phyloP scores from a whole-genome alignment of 2,888 invertebrate species.

The Plemyria rubiginata region DNA sequence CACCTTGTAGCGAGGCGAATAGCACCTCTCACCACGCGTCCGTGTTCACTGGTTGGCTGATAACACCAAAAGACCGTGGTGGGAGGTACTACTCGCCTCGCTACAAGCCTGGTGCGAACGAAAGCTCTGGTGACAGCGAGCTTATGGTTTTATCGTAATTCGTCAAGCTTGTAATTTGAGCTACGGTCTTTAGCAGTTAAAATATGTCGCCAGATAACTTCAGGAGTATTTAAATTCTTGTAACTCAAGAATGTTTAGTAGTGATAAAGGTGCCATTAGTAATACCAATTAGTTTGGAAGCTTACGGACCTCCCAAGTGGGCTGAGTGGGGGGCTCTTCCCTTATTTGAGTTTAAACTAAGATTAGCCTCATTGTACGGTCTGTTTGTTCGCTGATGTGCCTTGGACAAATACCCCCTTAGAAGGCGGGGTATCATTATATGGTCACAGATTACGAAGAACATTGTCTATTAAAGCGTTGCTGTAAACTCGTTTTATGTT shows the following conservation, averaged over 20 bases:
- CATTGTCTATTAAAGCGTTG: background rate
- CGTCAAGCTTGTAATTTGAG: no score
- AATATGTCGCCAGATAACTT: background rate
- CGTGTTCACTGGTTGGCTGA: no score
- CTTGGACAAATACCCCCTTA: conserved; percentile 51
- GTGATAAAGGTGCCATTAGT: conserved; percentile 37
- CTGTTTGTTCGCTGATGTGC: conserved; percentile 37
- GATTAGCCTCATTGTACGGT: conserved; percentile 50
- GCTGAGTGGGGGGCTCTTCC: conserved; percentile 47
- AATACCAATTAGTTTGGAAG: conserved; percentile 57
- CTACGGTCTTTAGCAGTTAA: background rate
- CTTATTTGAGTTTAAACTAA: conserved; percentile 58
- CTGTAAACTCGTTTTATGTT: background rate
- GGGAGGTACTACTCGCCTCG: no score
- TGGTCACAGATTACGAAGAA: conserved; percentile 20
- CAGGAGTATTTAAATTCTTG: background rate
- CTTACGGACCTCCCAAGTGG: conserved; percentile 77
- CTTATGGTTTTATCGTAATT: no score
- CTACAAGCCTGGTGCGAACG: no score
- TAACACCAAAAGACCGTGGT: no score
- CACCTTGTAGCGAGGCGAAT: no score
- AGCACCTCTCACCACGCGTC: no score
- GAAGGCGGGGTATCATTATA: conserved; percentile 31
- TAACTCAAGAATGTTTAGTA: conserved; percentile 1
- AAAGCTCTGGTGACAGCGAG: background rate